phyloP scores from a whole-genome alignment of 2,888 invertebrate genomes.

The Orgyia antiqua region DNA sequence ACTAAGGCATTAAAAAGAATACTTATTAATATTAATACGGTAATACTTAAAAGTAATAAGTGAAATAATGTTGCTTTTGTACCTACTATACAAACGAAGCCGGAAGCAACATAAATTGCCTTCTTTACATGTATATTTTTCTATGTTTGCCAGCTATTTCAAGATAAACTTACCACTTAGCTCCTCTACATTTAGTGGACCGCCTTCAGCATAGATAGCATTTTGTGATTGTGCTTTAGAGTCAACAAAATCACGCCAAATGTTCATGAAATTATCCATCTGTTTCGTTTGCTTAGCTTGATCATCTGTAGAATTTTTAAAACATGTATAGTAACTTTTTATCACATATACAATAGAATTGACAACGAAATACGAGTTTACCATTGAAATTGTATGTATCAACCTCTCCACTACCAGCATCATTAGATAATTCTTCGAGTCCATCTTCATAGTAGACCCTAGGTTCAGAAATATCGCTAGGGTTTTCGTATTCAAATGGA shows the following conservation, averaged over 20 bases:
- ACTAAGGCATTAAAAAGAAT: constrained; percentile 41
- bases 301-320: constrained; percentile 23
- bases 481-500: constrained; percentile 69
- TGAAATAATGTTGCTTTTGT: constrained; percentile 42
- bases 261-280: constrained; percentile 62
- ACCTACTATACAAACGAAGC: constrained; percentile 56
- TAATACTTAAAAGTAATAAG: constrained; percentile 38
- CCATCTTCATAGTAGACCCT: constrained; percentile 78
- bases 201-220: constrained; percentile 64
- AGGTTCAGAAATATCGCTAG: constrained; percentile 70
- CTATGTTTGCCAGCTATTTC: constrained; percentile 13
- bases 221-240: constrained; percentile 48
- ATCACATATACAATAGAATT: no score
- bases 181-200: constrained; percentile 59
- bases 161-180: constrained; percentile 47
- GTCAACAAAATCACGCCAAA: constrained; percentile 55
- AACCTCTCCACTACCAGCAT: constrained; percentile 63
- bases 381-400: constrained; percentile 56
- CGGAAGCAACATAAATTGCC: constrained; percentile 54
- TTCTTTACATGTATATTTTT: constrained; percentile 32
- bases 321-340: constrained; percentile 1
- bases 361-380: constrained; percentile 20
- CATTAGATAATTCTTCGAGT: constrained; percentile 57
- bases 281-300: constrained; percentile 50
- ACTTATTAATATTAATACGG: constrained; percentile 33